phyloP scores from a whole-genome alignment of 2,888 invertebrate species.

The Creontiades dilutus region DNA sequence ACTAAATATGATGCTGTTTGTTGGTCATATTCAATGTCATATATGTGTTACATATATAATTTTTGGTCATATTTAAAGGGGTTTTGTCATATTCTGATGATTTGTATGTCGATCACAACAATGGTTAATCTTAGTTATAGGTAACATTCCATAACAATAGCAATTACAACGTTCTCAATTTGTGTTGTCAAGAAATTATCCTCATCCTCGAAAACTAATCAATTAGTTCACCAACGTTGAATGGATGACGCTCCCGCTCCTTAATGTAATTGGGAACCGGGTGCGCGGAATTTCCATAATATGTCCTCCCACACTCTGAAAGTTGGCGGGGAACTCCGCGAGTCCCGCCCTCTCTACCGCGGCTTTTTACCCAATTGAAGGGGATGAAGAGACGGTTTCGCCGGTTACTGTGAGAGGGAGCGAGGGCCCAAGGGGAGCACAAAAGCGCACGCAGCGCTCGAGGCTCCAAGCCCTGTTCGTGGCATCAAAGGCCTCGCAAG shows the following conservation, averaged over 20 bases:
- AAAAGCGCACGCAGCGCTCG: slow-evolving; percentile 29
- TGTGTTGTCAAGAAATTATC: background rate
- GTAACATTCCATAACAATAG: too few species aligned
- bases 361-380: slow-evolving; percentile 46
- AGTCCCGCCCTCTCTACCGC: background rate
- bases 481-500: slow-evolving; percentile 46
- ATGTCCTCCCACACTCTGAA: slow-evolving; percentile 4
- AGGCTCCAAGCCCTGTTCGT: slow-evolving; percentile 43
- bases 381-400: slow-evolving; percentile 9
- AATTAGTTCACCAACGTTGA: slow-evolving; percentile 12
- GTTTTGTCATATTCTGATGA: too few species aligned
- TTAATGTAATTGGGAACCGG: slow-evolving; percentile 42
- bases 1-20: too few species aligned
- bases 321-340: background rate
- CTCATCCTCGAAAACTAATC: slow-evolving; percentile 10
- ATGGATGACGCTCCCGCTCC: slow-evolving; percentile 11
- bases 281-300: slow-evolving; percentile 31
- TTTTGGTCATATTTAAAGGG: too few species aligned
- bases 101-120: too few species aligned
- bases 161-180: too few species aligned
- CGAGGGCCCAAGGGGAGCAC: background rate
- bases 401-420: background rate
- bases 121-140: too few species aligned
- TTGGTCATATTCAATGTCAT: too few species aligned
- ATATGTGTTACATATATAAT: too few species aligned